Base-by-base conservation (phyloP, 2,113 vertebrate genomes). In the Phoxinus phoxinus region DNA sequence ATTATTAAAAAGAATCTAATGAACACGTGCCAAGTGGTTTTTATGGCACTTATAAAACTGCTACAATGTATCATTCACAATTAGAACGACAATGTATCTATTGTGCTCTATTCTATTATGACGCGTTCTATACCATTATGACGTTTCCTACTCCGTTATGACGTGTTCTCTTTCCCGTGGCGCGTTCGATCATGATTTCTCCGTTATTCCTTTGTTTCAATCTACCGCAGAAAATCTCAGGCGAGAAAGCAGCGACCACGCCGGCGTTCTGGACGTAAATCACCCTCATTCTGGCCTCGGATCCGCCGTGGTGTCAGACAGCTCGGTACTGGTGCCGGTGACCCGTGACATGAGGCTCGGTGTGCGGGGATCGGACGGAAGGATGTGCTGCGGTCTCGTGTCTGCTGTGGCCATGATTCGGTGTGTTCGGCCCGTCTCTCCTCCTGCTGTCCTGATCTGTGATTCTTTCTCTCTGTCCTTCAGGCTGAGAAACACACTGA, bases 161-260 rank as follows among this genome's bases (percentile, higher is more conserved):
- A 87, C 79, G 79, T 90, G 86, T 79, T 87, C 89, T 91, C 87
- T 90, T 90, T 91, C 90, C 67, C 86, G 91, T 86, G 76, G 56
- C 86, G 81, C 88, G 63, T 78, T 86, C 89, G 85, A 85, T 91
- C 89, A 87, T 72, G 89, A 51, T 48, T 81, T 81, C 44, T 30
- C 79, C 41, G 79, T 51, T 81, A 51, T 81, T 81, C 61, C 79
- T 81, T 81, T 81, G 79, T 81, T 69, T 81, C 44, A 84, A 90
- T 92, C 90, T 92, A 89, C 91, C 90, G 91, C 90, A 91, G 84
- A 85, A 90, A 87, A 90, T 88, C 79, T 81, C 61, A 25, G 46
- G 93, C 91, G 94, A 94, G 91, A 94, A 94, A 91, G 94, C 93
- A 93, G 94, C 95, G 89, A 94, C 93, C 89, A 92, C 94, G 93